Evolutionary conservation across 2,797 vertebrate genomes (phyloP), one percentile per base, ranked within the genome.

Genomic region (Psittacula derbiana): DNA sequence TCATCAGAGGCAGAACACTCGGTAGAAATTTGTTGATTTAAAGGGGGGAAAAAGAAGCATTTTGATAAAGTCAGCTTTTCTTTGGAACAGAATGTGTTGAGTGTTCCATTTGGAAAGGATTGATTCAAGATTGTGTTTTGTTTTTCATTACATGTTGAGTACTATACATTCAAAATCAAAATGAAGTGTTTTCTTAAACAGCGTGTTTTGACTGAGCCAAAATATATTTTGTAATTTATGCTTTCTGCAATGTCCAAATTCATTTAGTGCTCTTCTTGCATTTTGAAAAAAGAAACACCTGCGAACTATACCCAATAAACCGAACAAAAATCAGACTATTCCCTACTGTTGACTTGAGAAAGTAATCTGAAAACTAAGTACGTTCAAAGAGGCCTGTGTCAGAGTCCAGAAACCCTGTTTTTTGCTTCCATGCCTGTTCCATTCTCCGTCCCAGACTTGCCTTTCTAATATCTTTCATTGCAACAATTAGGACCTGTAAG

Each of bases 31-130:
- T 95, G 91, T 96, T 92, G 92, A 93, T 96, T 94, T 94, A 95
- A 92, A 76, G 60, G 60, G 40, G 21, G n/a, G 14, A 1, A 36
- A 44, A 55, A 78, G 49, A 50, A n/a, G 53, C 76, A 28, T 95
- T 95, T 93, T 88, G 80, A 76, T 94, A 79, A 95, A 96, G 80
- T 90, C 94, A 97, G 96, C 90, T 97, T 93, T 95, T 95, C 93
- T 96, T 95, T 80, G 66, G 82, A 94, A 97, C 93, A 93, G 91
- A 96, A 88, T 79, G 64, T 86, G 88, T 96, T 4, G 44, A 94
- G 93, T 85, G 86, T 52, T 95, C 92, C 7, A 20, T 92, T 94
- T 96, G 94, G 93, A 97, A 95, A 82, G 73, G 86, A 95, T 73
- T 0, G 2, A 66, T 88, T 95, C 82, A 92, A 95, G 90, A 95